These are phyloP conservation scores for Conistra vaccinii DNA, from an alignment of 2,888 invertebrate species.

Conservation along the genomic window DNA sequence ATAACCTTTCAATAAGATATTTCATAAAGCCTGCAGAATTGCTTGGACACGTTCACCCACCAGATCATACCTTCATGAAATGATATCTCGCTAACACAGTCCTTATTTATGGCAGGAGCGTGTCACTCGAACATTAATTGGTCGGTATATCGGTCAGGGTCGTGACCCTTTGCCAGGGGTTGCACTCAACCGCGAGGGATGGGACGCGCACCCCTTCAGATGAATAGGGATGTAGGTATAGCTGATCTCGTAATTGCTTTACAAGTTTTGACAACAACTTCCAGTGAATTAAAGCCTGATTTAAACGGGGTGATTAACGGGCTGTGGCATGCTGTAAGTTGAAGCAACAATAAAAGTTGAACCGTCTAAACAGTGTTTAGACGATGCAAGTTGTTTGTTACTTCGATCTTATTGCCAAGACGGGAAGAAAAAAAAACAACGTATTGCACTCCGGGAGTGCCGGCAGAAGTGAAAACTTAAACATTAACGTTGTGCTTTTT, in stretches of 20 bases:
- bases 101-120: conserved; percentile 8
- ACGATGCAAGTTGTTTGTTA: background rate
- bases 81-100: conserved; percentile 13
- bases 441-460: too few species aligned
- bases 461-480: too few species aligned
- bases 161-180: conserved; percentile 22
- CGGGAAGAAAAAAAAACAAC: too few species aligned
- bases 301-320: background rate
- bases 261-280: background rate
- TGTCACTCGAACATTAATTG: conserved; percentile 16
- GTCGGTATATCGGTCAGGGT: conserved; percentile 53
- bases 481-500: too few species aligned
- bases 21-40: background rate
- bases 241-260: background rate
- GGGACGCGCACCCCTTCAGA: conserved; percentile 10
- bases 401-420: too few species aligned
- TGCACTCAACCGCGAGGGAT: conserved; percentile 14
- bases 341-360: background rate
- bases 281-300: background rate
- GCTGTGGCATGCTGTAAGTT: background rate
- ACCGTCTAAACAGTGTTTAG: background rate
- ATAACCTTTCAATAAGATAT: background rate
- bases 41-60: too few species aligned
- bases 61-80: conserved; percentile 6
- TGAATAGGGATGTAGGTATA: conserved; percentile 7